Conservation (phyloP, 1,140 invertebrate species). For the Apocrypta bakeri region DNA sequence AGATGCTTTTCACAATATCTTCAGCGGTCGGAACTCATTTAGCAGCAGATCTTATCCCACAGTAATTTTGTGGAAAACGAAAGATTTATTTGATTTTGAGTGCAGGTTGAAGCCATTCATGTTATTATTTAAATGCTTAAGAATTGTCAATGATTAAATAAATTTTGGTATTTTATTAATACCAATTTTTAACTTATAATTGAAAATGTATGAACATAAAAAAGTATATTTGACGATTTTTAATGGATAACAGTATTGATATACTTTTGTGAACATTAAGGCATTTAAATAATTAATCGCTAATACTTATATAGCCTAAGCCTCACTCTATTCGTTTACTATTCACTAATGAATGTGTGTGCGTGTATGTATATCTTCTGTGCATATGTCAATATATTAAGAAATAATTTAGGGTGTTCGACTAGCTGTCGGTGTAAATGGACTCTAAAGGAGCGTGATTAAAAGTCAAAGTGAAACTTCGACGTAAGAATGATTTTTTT, state of each 20-base stretch:
- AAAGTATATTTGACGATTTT: background rate
- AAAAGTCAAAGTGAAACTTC: constrained; percentile 24
- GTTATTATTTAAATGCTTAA: background rate
- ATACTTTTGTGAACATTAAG: background rate
- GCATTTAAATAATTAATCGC: background rate
- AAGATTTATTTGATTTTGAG: background rate
- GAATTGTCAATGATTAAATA: background rate
- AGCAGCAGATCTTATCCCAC: constrained; percentile 2
- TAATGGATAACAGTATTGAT: background rate
- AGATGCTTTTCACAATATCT: constrained; percentile 8
- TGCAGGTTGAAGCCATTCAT: background rate
- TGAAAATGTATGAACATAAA: background rate
- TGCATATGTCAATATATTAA: background rate
- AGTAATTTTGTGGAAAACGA: background rate
- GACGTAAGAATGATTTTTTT: constrained; percentile 22
- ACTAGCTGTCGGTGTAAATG: constrained; percentile 34
- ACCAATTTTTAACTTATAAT: background rate
- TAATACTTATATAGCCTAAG: background rate
- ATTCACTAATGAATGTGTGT: background rate
- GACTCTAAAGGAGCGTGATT: constrained; percentile 28
- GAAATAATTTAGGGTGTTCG: constrained; percentile 21
- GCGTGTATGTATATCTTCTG: constrained; percentile 16
- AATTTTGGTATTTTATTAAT: background rate
- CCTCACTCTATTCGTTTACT: background rate
- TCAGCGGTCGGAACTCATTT: background rate